Evolutionary conservation across 2,888 invertebrate genomes (phyloP).

Genomic region (Leucozona laternaria): DNA sequence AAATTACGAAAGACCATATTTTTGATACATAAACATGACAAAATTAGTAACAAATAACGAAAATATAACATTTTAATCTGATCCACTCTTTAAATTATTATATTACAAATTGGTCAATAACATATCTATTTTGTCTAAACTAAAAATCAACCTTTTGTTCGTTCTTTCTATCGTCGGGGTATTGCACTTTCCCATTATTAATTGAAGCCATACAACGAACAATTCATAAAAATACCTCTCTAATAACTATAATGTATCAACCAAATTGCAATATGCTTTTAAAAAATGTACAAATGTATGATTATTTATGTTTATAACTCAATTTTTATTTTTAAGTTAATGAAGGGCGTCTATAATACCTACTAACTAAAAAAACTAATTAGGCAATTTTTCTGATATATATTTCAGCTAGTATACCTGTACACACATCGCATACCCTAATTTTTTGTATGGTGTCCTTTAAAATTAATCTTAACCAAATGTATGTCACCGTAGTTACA

Average conservation of each 20-base stretch:
- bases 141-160: too few relatives aligned
- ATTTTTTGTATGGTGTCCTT: conserved; percentile 10
- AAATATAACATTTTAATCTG: too few relatives aligned
- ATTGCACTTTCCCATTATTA: too few relatives aligned
- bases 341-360: background rate
- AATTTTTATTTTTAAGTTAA: background rate
- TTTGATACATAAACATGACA: too few relatives aligned
- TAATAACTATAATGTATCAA: background rate
- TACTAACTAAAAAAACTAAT: background rate
- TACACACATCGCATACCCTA: conserved; percentile 9
- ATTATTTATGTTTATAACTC: background rate
- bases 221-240: too few relatives aligned
- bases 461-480: conserved; percentile 21
- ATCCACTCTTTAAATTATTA: too few relatives aligned
- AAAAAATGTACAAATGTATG: background rate
- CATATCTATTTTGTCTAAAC: too few relatives aligned
- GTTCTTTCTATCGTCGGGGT: too few relatives aligned
- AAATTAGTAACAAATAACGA: too few relatives aligned
- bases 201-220: too few relatives aligned
- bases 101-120: too few relatives aligned
- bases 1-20: too few relatives aligned
- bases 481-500: conserved; percentile 23
- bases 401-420: conserved; percentile 25
- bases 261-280: background rate
- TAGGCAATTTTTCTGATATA: background rate